phyloP scores from a whole-genome alignment of 2,797 vertebrate species.

The Lithobates sylvaticus region DNA sequence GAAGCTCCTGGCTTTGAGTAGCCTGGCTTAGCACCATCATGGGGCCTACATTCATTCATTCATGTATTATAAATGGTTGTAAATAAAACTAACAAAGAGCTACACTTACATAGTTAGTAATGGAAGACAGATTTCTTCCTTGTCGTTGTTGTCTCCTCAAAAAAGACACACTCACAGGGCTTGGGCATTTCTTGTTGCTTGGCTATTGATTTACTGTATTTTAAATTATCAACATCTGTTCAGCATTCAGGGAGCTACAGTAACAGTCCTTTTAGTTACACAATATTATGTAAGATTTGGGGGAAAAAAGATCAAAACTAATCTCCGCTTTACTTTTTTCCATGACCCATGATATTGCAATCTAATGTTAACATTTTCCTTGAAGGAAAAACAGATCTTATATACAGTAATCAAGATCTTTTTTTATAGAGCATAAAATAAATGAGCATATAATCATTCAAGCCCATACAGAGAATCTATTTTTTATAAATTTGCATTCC shows the following conservation, averaged over 20 bases:
- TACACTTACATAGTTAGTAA: not conserved
- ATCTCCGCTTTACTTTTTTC: conserved; percentile 15
- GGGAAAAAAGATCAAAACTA: not conserved
- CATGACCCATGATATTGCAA: not conserved
- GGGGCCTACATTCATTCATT: no score
- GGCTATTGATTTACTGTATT: conserved; percentile 28
- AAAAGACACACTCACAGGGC: not conserved
- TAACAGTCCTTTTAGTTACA: not conserved
- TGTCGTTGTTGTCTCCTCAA: not conserved
- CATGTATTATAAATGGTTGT: no score
- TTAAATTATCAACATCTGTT: conserved; percentile 44
- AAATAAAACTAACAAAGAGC: not conserved
- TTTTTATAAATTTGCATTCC: not conserved
- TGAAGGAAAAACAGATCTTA: not conserved
- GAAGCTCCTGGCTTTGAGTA: no score
- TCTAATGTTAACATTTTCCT: not conserved
- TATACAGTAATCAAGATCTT: not conserved
- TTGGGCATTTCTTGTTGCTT: conserved; percentile 8
- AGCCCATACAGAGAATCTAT: not conserved
- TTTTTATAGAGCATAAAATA: not conserved
- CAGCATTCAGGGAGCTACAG: not conserved
- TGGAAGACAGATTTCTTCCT: conserved; percentile 32
- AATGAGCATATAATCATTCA: not conserved
- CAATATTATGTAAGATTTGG: conserved; percentile 3
- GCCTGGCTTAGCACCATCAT: no score